Evolutionary conservation across 2,888 invertebrate genomes (phyloP), one percentile per base, ranked within the genome.

Genomic region (Actias luna): DNA sequence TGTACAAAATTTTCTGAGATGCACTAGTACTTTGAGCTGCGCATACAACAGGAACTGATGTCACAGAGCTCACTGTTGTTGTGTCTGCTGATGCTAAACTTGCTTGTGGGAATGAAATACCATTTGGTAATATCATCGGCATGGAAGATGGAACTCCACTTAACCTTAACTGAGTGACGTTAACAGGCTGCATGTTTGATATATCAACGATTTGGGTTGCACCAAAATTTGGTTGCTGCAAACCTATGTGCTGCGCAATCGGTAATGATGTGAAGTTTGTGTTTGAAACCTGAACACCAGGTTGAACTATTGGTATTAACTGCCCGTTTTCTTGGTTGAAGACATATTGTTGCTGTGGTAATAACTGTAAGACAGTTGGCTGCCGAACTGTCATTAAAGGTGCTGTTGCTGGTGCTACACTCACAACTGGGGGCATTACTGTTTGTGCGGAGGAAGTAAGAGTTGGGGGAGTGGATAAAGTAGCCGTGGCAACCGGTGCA

Each of bases 71-170:
- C 0, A 92, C 91, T 25, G 92, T 92, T 1, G 92, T 92, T 2
- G 87, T 85, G 63, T 92, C 92, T 27, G 83, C 82, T 0, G 87
- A 82, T 16, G 85, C 75, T 39, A 90, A 77, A 67, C 84, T 89
- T 0, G 88, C 87, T 82, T 91, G 92, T 1, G 91, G 90, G 67
- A 91, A 86, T 12, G 85, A 72, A 1, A 89, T 65, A 0, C 91
- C 88, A 73, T 92, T 92, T 0, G 90, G 92, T 42, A 92, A 73
- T 68, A 92, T 85, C 92, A 92, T 92, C 42, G 92, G 91, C 92
- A 92, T 92, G 18, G 92, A 90, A 39, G 89, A 88, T 3, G 92
- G 92, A 2, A 89, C 89, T 25, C 92, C 89, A 67, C 90, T 90
- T 50, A 92, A 68, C 33, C 92, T 68, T 46, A 92, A 70, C 62